Evolutionary conservation across 2,113 vertebrate species (phyloP).

Genomic region (Physeter macrocephalus): DNA sequence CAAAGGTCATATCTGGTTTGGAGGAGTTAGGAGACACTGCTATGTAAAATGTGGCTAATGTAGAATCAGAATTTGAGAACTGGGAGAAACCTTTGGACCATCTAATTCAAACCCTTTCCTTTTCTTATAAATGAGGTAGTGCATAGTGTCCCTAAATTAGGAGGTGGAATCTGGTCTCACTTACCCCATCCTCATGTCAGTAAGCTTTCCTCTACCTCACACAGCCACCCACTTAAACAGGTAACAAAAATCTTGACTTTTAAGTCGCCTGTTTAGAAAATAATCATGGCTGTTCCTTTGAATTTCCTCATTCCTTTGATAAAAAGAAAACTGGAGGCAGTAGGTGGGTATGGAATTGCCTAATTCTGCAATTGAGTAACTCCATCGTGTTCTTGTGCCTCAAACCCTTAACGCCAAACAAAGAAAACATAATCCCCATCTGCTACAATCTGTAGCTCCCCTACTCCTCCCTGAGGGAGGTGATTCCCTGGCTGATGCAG

Average conservation of each 20-base stretch:
- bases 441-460: constrained; percentile 45
- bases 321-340: constrained; percentile 38
- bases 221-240: neutral
- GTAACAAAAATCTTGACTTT: constrained; percentile 52
- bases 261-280: constrained; percentile 62
- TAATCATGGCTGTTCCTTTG: constrained; percentile 35
- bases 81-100: neutral
- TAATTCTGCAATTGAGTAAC: constrained; percentile 54
- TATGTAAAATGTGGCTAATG: neutral
- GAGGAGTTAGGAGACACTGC: neutral
- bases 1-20: neutral
- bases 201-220: neutral
- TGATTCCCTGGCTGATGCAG: neutral
- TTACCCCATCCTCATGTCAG: neutral
- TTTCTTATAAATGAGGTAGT: neutral
- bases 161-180: neutral
- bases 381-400: neutral
- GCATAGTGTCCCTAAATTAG: neutral
- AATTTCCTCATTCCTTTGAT: constrained; percentile 69
- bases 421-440: constrained; percentile 59
- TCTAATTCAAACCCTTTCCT: neutral
- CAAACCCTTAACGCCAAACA: constrained; percentile 35
- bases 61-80: neutral
- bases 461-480: constrained; percentile 16
- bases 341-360: constrained; percentile 44